These are phyloP conservation scores for Lepidostoma basale DNA, from an alignment of 1,140 invertebrate genomes.

Conservation along the genomic window DNA sequence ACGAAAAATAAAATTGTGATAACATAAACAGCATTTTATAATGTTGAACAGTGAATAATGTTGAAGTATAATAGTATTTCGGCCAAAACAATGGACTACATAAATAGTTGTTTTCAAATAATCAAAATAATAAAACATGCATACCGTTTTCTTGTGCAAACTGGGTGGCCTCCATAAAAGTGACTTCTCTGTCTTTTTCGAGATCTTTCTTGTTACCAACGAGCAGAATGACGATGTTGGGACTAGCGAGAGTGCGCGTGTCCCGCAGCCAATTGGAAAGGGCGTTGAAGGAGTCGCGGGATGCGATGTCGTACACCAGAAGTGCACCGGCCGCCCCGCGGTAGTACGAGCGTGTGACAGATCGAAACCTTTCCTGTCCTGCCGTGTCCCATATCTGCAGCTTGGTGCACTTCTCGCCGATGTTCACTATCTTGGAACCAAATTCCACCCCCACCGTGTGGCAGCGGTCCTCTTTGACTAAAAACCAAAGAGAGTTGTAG, in stretches of 20 bases:
- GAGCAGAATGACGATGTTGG: conserved; percentile 82
- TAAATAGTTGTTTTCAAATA: too few species aligned
- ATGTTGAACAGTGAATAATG: too few species aligned
- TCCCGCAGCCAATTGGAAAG: conserved; percentile 83
- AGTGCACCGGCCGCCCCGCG: conserved; percentile 81
- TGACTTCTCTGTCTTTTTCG: conserved; percentile 77
- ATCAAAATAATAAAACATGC: conserved; percentile 35
- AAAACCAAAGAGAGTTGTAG: too few species aligned
- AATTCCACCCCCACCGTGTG: conserved; percentile 87
- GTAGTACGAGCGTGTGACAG: conserved; percentile 82
- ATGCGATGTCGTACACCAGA: conserved; percentile 81
- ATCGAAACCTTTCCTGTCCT: conserved; percentile 66
- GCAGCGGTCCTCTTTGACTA: conserved; percentile 80
- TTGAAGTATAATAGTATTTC: too few species aligned
- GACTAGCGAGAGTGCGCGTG: conserved; percentile 83
- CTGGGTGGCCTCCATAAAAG: conserved; percentile 80
- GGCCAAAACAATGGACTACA: too few species aligned
- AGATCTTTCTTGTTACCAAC: conserved; percentile 86
- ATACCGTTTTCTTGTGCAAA: conserved; percentile 84
- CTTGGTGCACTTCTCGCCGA: conserved; percentile 84
- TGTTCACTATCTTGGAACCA: conserved; percentile 83
- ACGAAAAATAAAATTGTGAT: too few species aligned
- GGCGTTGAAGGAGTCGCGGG: conserved; percentile 82
- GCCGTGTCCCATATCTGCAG: conserved; percentile 82
- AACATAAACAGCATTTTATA: too few species aligned